Base-by-base conservation (phyloP, 2,113 vertebrate species). In the Okapia johnstoni region DNA sequence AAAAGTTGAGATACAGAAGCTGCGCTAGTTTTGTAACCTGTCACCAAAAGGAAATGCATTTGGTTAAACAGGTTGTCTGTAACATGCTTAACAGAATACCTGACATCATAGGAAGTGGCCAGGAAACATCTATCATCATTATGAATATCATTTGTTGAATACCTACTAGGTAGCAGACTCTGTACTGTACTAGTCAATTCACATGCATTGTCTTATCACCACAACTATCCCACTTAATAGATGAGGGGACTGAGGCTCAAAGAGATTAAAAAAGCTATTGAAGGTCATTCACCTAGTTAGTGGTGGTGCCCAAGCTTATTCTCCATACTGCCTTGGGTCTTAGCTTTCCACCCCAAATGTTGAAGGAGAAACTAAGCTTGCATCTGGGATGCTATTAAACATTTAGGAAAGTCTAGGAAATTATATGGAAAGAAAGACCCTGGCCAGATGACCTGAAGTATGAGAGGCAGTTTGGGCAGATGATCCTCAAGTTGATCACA, bases 381-480 rank as follows among this genome's bases (percentile, higher is more conserved):
- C 80, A 83, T 77, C 33, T 86, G 36, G 43, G 58, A 84, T 58
- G 79, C n/a, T 70, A 57, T 36, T 60, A 88, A 92, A 87, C 14
- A 23, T 92, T 83, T 86, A 79, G 17, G 23, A 91, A 90, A 63
- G 25, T 81, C 54, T 93, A 58, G 79, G 16, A 94, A 89, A 80
- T 90, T 28, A 66, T 54, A 85, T 40, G 3, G n/a, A 93, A 96
- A 92, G 63, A 76, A 70, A 93, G 43, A 77, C 11, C 48, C 54
- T 86, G 14, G 43, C 79, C 33, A 81, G 94, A 40, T 96, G 83
- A 91, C 92, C 52, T 96, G 57, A 95, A 96, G 89, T 85, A 85
- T 40, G 61, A 97, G 50, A 92, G 30, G 50, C 60, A 93, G 63
- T 97, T 87, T 97, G 94, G 48, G 66, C 40, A 95, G 95, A 66